Percentiles rank a stretch among this genome's conserved stretches.
Conservation (phyloP, 2,888 invertebrate genomes). For the Sesamia inferens region DNA sequence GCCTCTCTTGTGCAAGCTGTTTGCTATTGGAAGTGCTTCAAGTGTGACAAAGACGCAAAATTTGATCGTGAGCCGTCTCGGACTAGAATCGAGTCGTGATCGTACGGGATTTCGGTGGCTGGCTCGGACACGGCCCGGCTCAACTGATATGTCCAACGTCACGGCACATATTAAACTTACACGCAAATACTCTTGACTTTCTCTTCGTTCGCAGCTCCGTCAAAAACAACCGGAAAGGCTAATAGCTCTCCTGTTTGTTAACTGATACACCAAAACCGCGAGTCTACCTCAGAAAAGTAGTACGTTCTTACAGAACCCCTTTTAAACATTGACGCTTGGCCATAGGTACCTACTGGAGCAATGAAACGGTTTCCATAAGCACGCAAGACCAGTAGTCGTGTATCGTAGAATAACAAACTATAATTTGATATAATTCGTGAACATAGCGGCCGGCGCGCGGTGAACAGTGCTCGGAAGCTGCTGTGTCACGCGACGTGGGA, state of each 20-base stretch:
- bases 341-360: neutral
- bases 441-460: constrained; percentile 19
- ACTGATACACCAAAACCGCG: neutral
- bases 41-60: constrained; percentile 9
- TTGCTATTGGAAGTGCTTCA: constrained; percentile 1
- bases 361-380: constrained; percentile 19
- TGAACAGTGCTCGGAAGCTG: constrained; percentile 37
- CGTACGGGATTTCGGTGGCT: constrained; percentile 11
- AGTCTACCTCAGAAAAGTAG: neutral
- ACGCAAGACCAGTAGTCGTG: constrained; percentile 41
- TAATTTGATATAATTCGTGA: constrained; percentile 59
- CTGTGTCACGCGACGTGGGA: constrained; percentile 62
- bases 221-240: no score
- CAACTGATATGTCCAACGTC: constrained; percentile 18
- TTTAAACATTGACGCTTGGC: neutral
- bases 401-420: constrained; percentile 48
- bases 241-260: neutral
- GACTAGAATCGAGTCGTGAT: neutral
- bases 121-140: neutral
- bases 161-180: constrained; percentile 5
- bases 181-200: neutral
- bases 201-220: no score
- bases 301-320: neutral
- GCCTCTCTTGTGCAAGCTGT: neutral
- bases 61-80: constrained; percentile 9